These are phyloP conservation scores for Heteropelma amictum DNA, from an alignment of 2,888 invertebrate genomes.

Conservation along the genomic window DNA sequence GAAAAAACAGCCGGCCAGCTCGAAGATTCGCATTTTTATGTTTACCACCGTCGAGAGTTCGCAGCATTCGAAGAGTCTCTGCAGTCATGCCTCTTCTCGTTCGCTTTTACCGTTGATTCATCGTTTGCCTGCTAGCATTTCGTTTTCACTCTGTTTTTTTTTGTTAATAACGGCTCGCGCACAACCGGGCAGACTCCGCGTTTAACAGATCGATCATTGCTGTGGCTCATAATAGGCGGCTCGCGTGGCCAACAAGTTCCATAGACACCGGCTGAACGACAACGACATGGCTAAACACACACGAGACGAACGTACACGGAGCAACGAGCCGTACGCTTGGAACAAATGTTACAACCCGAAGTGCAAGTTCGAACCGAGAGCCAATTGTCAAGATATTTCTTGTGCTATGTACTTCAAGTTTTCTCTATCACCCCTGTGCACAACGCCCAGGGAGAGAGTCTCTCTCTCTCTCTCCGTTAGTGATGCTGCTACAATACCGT, in stretches of 20 bases:
- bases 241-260: slow-evolving; percentile 38
- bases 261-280: slow-evolving; percentile 41
- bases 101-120: too few species aligned
- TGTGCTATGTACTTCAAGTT: background rate
- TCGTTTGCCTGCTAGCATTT: too few species aligned
- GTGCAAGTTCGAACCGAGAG: too few species aligned
- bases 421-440: background rate
- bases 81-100: too few species aligned
- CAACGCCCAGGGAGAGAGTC: slow-evolving; percentile 8
- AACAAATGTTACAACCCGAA: too few species aligned
- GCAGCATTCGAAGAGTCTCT: too few species aligned
- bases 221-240: slow-evolving; percentile 10
- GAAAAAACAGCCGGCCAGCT: too few species aligned
- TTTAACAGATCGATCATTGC: slow-evolving; percentile 31
- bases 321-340: too few species aligned
- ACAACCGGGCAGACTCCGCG: background rate
- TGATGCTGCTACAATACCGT: slow-evolving; percentile 10
- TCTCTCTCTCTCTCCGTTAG: slow-evolving; percentile 14
- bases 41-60: too few species aligned
- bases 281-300: slow-evolving; percentile 12
- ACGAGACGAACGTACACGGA: background rate
- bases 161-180: background rate
- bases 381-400: background rate
- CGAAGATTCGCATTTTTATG: too few species aligned
- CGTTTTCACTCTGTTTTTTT: too few species aligned